These are phyloP conservation scores for Subacronicta megacephala DNA, from an alignment of 2,888 invertebrate species.

Conservation along the genomic window DNA sequence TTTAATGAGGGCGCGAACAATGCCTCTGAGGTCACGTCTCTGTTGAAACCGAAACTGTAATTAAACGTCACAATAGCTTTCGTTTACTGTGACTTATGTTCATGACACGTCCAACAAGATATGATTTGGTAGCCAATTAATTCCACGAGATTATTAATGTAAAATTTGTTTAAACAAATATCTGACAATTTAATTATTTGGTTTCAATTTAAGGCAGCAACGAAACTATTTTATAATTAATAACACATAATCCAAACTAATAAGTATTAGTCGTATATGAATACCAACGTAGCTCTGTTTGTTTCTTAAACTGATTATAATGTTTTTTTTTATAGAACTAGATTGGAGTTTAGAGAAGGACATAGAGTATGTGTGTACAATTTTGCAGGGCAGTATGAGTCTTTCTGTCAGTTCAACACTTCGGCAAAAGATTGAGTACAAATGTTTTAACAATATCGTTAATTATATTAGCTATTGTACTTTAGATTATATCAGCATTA, in stretches of 20 bases:
- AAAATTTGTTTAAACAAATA: constrained; percentile 36
- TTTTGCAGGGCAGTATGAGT: too few species aligned
- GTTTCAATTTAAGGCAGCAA: constrained; percentile 3
- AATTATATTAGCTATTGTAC: constrained; percentile 20
- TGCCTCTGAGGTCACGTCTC: constrained; percentile 47
- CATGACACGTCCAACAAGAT: constrained; percentile 41
- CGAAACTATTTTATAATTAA: background rate
- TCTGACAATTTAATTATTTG: constrained; percentile 16
- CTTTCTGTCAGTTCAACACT: constrained; percentile 16
- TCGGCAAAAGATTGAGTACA: constrained; percentile 11
- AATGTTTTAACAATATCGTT: constrained; percentile 24
- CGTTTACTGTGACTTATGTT: constrained; percentile 55
- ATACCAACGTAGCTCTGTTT: too few species aligned
- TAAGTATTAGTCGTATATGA: too few species aligned
- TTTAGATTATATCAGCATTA: constrained; percentile 29
- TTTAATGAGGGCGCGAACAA: constrained; percentile 61
- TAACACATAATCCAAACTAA: too few species aligned
- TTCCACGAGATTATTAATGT: constrained; percentile 49
- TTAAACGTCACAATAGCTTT: constrained; percentile 59
- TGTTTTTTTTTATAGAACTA: too few species aligned
- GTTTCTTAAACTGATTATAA: too few species aligned
- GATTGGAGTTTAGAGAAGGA: too few species aligned
- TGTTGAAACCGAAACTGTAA: constrained; percentile 55
- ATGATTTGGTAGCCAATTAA: constrained; percentile 44
- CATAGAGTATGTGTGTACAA: too few species aligned